A percentile compares a stretch with the other conserved stretches of the same genome.
Conservation (phyloP, 2,888 invertebrate species). For the Nipponacmea schrenckii region DNA sequence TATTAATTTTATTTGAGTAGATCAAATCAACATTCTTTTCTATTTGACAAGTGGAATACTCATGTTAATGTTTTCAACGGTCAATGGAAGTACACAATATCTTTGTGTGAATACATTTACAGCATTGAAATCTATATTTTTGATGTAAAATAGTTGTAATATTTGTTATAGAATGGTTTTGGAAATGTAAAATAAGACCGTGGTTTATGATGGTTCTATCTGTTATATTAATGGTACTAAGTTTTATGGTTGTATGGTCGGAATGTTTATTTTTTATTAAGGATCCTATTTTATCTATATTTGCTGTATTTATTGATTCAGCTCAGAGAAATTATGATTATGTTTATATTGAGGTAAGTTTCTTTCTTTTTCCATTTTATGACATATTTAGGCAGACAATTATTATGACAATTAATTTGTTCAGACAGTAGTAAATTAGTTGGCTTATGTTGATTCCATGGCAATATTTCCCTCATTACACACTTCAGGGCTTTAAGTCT, state of each 20-base stretch:
- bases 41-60: no score
- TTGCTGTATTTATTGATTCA: conserved; percentile 90
- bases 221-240: conserved; percentile 78
- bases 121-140: no score
- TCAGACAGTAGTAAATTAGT: background rate
- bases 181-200: conserved; percentile 86
- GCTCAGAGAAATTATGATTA: conserved; percentile 88
- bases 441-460: background rate
- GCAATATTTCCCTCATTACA: background rate
- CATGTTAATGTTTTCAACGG: no score
- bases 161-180: conserved; percentile 86
- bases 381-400: background rate
- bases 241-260: conserved; percentile 96
- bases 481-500: background rate
- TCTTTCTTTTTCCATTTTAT: background rate
- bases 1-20: no score
- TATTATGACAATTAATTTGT: background rate
- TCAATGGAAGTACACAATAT: no score
- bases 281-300: conserved; percentile 90
- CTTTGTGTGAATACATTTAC: no score
- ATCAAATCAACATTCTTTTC: no score
- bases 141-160: no score
- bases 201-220: conserved; percentile 79
- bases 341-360: conserved; percentile 87
- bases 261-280: conserved; percentile 97